Evolutionary conservation across 2,113 vertebrate genomes (phyloP).

Genomic region (Ibidorhyncha struthersii): DNA sequence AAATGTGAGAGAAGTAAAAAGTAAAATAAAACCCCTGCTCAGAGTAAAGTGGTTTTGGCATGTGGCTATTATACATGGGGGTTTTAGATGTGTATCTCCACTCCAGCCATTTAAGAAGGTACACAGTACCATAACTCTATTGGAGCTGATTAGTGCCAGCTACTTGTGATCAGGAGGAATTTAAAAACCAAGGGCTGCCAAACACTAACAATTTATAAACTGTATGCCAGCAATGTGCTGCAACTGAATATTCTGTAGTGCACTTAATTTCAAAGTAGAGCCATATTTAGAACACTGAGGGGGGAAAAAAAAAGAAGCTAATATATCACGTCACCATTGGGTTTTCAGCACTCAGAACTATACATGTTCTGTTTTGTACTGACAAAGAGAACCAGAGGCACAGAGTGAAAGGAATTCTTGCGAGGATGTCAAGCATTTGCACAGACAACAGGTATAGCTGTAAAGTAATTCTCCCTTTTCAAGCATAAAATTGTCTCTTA

Average conservation of each 20-base stretch:
- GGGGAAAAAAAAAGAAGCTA: neutral
- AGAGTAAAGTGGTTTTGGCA: slow-evolving; percentile 55
- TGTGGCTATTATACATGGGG: slow-evolving; percentile 18
- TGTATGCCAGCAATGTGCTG: slow-evolving; percentile 50
- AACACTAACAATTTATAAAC: slow-evolving; percentile 66
- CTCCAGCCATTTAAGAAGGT: slow-evolving; percentile 23
- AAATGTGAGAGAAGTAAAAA: slow-evolving; percentile 63
- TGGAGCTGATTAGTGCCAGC: slow-evolving; percentile 51
- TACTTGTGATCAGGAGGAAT: slow-evolving; percentile 50
- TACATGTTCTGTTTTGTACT: slow-evolving; percentile 7
- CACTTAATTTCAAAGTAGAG: slow-evolving; percentile 59
- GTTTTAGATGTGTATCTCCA: slow-evolving; percentile 25
- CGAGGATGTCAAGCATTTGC: neutral
- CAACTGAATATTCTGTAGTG: slow-evolving; percentile 38
- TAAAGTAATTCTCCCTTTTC: slow-evolving; percentile 41
- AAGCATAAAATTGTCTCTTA: slow-evolving; percentile 54
- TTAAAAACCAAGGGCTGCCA: slow-evolving; percentile 64
- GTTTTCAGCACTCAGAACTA: slow-evolving; percentile 34
- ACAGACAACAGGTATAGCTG: slow-evolving; percentile 51
- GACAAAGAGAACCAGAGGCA: slow-evolving; percentile 27
- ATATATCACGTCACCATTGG: slow-evolving; percentile 41
- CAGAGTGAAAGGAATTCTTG: slow-evolving; percentile 13
- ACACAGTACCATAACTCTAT: slow-evolving; percentile 33
- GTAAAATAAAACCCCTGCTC: slow-evolving; percentile 60
- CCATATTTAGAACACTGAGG: slow-evolving; percentile 38